phyloP scores from a whole-genome alignment of 2,113 vertebrate genomes.

The Eublepharis macularius region DNA sequence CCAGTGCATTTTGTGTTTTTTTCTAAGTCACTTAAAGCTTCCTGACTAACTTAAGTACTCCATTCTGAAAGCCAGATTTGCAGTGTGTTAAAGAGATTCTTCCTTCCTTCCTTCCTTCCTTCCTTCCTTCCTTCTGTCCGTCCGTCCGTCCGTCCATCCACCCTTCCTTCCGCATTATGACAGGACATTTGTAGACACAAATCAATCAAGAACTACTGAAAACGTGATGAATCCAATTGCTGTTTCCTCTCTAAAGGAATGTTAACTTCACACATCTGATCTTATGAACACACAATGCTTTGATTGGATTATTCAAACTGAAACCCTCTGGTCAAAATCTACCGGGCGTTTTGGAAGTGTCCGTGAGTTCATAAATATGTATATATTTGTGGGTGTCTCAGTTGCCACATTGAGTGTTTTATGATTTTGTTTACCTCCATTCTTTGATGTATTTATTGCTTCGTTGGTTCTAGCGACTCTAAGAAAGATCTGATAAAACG shows the following conservation, averaged over 20 bases:
- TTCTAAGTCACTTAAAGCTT: neutral
- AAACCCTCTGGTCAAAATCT: constrained; percentile 29
- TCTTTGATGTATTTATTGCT: constrained; percentile 67
- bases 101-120: neutral
- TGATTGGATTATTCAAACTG: constrained; percentile 36
- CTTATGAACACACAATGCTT: constrained; percentile 1
- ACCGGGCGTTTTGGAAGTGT: constrained; percentile 18
- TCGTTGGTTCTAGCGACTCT: constrained; percentile 31
- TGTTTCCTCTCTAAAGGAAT: neutral
- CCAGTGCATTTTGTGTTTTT: neutral
- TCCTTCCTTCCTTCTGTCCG: neutral
- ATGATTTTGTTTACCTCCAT: constrained; percentile 65
- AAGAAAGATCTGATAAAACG: constrained; percentile 37
- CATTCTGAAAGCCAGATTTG: neutral
- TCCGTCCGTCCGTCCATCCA: no score
- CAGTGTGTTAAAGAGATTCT: neutral
- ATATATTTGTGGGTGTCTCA: constrained; percentile 45
- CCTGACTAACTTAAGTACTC: neutral
- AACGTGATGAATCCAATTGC: neutral
- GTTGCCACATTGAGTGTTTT: constrained; percentile 40
- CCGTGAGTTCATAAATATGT: constrained; percentile 62
- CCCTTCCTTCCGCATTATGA: neutral
- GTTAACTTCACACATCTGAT: neutral
- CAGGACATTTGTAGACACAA: neutral
- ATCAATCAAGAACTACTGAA: neutral